Conservation (phyloP, 2,113 vertebrate genomes). For the Epinephelus lanceolatus region DNA sequence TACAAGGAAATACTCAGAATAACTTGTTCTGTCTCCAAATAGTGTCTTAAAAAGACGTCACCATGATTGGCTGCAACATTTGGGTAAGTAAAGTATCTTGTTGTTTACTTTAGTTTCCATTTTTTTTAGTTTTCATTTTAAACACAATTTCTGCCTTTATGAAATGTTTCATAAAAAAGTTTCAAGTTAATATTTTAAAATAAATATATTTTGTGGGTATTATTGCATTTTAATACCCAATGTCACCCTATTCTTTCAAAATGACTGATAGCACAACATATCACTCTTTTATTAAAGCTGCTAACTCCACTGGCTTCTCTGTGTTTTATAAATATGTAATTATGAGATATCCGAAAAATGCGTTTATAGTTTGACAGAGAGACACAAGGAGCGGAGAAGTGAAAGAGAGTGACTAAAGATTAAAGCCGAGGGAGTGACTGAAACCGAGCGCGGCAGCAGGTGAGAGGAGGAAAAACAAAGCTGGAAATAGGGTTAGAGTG, state of each 20-base stretch:
- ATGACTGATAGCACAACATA: neutral
- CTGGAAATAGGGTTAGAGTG: neutral
- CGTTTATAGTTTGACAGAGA: neutral
- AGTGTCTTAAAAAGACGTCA: too few species aligned
- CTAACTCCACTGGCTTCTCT: neutral
- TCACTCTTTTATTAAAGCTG: neutral
- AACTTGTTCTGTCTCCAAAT: too few species aligned
- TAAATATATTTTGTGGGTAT: neutral
- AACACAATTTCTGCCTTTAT: neutral
- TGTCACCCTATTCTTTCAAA: neutral
- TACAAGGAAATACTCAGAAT: too few species aligned
- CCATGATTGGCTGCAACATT: neutral
- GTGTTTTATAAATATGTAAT: neutral
- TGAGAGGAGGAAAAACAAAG: neutral
- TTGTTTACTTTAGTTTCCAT: neutral
- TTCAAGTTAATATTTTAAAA: neutral
- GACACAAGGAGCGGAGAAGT: neutral
- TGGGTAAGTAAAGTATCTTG: neutral
- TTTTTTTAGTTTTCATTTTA: neutral
- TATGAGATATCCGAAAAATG: neutral
- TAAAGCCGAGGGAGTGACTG: neutral
- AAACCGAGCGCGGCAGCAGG: neutral
- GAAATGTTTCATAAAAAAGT: neutral
- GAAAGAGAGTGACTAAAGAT: neutral
- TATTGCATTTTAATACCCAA: neutral